Evolutionary conservation across 1,140 invertebrate genomes (phyloP).

Genomic region (Tetragonula clypearis): DNA sequence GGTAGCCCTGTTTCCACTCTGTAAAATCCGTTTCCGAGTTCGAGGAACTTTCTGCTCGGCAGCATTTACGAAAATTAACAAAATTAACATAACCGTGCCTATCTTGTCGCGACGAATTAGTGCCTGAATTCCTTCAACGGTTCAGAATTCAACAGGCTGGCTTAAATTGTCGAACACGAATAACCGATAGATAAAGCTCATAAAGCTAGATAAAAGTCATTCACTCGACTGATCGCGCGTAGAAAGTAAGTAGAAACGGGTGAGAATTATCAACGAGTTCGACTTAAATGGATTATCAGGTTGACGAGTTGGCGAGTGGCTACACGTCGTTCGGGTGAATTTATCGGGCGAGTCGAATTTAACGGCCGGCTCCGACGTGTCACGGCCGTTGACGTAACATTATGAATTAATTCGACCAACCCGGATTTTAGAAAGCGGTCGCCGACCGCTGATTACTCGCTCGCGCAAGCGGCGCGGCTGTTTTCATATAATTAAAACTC

Average conservation of each 20-base stretch:
- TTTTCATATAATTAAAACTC: slow-evolving; percentile 53
- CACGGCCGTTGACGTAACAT: slow-evolving; percentile 22
- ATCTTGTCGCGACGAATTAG: too few relatives aligned
- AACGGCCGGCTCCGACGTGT: slow-evolving; percentile 6
- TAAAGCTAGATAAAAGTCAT: too few relatives aligned
- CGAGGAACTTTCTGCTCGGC: too few relatives aligned
- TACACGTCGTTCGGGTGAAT: slow-evolving; percentile 29
- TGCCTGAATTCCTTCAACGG: too few relatives aligned
- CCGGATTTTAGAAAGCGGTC: slow-evolving; percentile 38
- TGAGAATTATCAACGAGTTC: not conserved
- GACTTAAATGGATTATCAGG: slow-evolving; percentile 9
- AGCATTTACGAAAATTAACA: too few relatives aligned
- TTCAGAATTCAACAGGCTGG: too few relatives aligned
- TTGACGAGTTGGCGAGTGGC: not conserved
- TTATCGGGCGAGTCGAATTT: slow-evolving; percentile 26
- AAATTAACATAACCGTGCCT: too few relatives aligned
- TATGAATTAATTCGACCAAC: slow-evolving; percentile 29
- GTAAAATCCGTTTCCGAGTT: too few relatives aligned
- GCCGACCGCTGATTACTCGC: slow-evolving; percentile 23
- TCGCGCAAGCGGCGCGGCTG: slow-evolving; percentile 12
- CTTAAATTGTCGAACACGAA: too few relatives aligned
- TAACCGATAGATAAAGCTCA: too few relatives aligned
- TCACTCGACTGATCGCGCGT: too few relatives aligned
- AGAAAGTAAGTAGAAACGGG: not conserved
- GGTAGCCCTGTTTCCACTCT: too few relatives aligned